Evolutionary conservation across 1,140 invertebrate species (phyloP), one percentile per base, ranked within the genome.

Genomic region (Macrobrachium nipponense): DNA sequence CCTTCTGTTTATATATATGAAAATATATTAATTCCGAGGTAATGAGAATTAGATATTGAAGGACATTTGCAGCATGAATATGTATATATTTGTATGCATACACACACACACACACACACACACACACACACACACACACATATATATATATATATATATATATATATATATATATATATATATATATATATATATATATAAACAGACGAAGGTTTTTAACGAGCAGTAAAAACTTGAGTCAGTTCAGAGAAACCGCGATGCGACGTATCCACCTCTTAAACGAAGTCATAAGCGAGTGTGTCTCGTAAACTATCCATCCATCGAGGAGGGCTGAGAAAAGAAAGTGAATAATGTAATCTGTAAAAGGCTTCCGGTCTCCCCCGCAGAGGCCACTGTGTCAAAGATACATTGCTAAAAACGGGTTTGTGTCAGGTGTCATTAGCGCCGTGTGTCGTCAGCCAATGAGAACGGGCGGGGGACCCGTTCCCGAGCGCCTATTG

Each of bases 131-230:
- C 20, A 44, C 18, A 77, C 58, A 43, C 44, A 4, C 44, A 27
- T 78, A 78, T 59, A 59, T 59, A 60, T 78, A 59, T 20, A 73
- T 73, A 20, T 73, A 73, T 73, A 20, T 27, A 73, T 2, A 73
- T 27, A 73, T 73, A 20, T 73, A 73, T 73, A 73, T 73, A 20
- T 73, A 23, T 73, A 73, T 73, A 27, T 73, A 73, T 73, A 73
- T 73, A 73, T 73, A 73, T 27, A 77, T 77, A 58, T 58, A 77
- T 77, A 58, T 58, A 58, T 77, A 58, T 77, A 77, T 77, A 77
- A 58, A 77, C 58, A 77, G 18, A 77, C 59, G 20, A 11, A 62
- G 17, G 60, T 20, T 8, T 59, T 4, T 20, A 79, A 79, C 18
- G 60, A 51, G 51, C 51, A 10, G 51, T 51, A 12, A 51, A 51